phyloP scores from a whole-genome alignment of 2,888 invertebrate species.

The Limnephilus lunatus region DNA sequence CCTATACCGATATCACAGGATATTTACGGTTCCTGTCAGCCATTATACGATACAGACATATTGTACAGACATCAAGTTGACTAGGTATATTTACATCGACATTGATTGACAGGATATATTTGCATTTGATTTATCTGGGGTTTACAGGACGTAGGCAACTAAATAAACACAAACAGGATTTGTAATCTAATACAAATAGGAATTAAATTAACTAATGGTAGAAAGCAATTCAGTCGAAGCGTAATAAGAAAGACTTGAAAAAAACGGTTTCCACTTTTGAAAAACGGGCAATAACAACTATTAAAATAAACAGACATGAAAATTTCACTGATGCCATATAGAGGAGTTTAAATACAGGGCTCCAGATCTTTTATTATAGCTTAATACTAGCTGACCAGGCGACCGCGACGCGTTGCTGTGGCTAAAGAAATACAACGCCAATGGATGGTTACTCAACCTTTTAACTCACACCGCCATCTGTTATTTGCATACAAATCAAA shows the following conservation, averaged over 20 bases:
- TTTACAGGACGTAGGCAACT: background rate
- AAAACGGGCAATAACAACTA: background rate
- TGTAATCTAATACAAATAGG: background rate
- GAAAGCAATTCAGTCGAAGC: background rate
- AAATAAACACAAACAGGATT: background rate
- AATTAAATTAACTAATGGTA: background rate
- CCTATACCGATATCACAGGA: background rate
- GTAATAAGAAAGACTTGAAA: background rate
- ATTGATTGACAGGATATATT: background rate
- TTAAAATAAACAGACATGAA: background rate
- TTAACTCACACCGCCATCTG: too few relatives aligned
- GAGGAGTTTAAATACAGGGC: too few relatives aligned
- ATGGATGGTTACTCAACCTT: too few relatives aligned
- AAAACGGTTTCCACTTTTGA: background rate
- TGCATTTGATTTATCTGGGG: background rate
- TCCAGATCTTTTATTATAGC: too few relatives aligned
- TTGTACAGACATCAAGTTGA: background rate
- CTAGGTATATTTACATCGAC: background rate
- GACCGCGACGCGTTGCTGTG: too few relatives aligned
- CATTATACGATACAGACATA: too few relatives aligned
- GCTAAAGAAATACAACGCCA: too few relatives aligned
- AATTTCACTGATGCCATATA: background rate
- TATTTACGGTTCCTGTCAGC: too few relatives aligned
- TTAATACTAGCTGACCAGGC: too few relatives aligned
- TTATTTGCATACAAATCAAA: too few relatives aligned